phyloP scores from a whole-genome alignment of 2,113 vertebrate genomes.

The Pachycephala philippinensis region DNA sequence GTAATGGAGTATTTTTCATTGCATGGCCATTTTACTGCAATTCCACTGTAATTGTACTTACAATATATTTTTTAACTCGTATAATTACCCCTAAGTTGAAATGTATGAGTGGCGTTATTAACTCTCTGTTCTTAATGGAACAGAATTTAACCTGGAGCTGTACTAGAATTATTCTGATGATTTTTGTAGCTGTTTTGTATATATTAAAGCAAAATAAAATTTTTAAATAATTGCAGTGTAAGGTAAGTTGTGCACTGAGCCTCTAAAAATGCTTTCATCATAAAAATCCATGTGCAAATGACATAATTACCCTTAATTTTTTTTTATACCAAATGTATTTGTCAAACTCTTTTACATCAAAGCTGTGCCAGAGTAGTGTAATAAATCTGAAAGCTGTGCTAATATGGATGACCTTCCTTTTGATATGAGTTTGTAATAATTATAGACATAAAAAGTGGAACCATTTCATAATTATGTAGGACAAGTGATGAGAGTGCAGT shows the following conservation, averaged over 20 bases:
- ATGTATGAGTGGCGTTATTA: not conserved
- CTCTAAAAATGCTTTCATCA: not conserved
- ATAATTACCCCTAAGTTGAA: slow-evolving; percentile 6
- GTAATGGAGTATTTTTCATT: not conserved
- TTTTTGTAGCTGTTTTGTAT: not conserved
- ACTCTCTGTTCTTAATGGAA: not conserved
- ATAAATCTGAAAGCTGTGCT: slow-evolving; percentile 1
- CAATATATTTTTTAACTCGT: not conserved
- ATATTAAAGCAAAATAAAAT: not conserved
- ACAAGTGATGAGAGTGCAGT: not conserved
- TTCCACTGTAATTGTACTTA: slow-evolving; percentile 2
- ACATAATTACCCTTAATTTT: not conserved
- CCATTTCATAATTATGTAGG: not conserved
- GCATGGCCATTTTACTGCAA: not conserved
- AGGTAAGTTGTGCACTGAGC: not conserved
- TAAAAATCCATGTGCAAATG: not conserved
- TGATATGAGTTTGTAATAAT: slow-evolving; percentile 24
- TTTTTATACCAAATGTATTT: not conserved
- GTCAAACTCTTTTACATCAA: slow-evolving; percentile 27
- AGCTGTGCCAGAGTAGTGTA: not conserved
- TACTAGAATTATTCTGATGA: not conserved
- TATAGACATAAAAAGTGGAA: not conserved
- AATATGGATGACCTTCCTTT: not conserved
- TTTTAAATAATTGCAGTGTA: not conserved
- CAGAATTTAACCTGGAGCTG: not conserved